Percentiles rank a stretch among this genome's conserved stretches.
Conservation (phyloP, 2,888 invertebrate genomes). For the Oscheius sp. region DNA sequence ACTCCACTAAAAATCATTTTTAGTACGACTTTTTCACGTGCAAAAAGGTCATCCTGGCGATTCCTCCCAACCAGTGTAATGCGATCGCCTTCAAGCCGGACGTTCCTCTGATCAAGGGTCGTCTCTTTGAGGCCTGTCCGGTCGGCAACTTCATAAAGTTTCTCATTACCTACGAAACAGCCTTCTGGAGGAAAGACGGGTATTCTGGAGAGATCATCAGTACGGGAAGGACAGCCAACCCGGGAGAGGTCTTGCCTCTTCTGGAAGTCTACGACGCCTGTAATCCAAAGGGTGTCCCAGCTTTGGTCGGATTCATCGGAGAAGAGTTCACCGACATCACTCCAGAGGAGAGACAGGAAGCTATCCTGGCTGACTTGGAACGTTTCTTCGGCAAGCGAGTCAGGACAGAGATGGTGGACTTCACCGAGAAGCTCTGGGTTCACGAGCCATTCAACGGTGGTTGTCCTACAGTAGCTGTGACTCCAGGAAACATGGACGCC, state of each 20-base stretch:
- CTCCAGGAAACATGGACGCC: constrained; percentile 71
- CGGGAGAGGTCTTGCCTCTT: constrained; percentile 51
- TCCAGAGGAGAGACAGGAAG: constrained; percentile 71
- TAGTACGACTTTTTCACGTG: constrained; percentile 37
- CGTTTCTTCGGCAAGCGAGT: constrained; percentile 57
- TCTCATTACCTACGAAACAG: constrained; percentile 74
- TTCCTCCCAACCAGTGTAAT: constrained; percentile 57
- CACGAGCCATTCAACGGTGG: constrained; percentile 75
- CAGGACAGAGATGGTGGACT: constrained; percentile 51
- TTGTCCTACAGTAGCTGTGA: constrained; percentile 74
- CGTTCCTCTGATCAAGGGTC: constrained; percentile 43
- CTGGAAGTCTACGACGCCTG: constrained; percentile 49
- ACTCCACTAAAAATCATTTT: neutral
- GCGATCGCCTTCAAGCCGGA: constrained; percentile 44
- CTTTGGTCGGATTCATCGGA: constrained; percentile 74
- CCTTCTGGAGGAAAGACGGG: constrained; percentile 75
- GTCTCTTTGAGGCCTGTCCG: constrained; percentile 42
- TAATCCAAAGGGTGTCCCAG: constrained; percentile 71
- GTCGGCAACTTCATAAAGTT: constrained; percentile 73
- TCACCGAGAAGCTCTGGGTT: constrained; percentile 74
- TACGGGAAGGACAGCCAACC: constrained; percentile 46
- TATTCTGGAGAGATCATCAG: constrained; percentile 74
- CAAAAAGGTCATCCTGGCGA: constrained; percentile 49
- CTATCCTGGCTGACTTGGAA: constrained; percentile 71
- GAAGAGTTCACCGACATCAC: constrained; percentile 47